phyloP scores from a whole-genome alignment of 2,888 invertebrate genomes.

The Dynastes hyllus region DNA sequence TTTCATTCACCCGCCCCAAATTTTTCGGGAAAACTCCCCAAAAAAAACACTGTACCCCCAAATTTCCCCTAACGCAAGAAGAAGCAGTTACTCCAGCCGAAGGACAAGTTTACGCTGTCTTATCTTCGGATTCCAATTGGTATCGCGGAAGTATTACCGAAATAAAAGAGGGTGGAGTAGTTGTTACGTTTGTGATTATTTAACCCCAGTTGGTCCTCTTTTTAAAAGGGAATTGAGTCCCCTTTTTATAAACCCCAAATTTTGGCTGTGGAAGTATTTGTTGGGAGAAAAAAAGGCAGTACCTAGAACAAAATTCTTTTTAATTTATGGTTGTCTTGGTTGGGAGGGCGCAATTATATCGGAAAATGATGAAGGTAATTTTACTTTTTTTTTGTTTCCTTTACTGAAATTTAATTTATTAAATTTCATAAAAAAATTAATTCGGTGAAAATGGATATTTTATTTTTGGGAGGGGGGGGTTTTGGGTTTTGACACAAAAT shows the following conservation, averaged over 20 bases:
- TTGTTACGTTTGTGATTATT: slow-evolving; percentile 81
- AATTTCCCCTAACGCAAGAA: slow-evolving; percentile 66
- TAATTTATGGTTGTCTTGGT: slow-evolving; percentile 73
- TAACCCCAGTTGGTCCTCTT: slow-evolving; percentile 76
- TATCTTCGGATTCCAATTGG: slow-evolving; percentile 68
- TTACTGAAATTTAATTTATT: too few species aligned
- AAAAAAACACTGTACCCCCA: too few species aligned
- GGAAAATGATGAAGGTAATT: slow-evolving; percentile 37
- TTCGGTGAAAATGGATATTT: too few species aligned
- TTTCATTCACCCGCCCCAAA: slow-evolving; percentile 77
- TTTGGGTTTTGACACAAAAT: too few species aligned
- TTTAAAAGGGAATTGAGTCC: slow-evolving; percentile 60
- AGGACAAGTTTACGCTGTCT: slow-evolving; percentile 76
- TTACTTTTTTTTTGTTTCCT: neutral
- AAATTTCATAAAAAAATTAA: too few species aligned
- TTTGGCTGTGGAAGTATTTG: slow-evolving; percentile 60
- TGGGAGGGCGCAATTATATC: slow-evolving; percentile 69
- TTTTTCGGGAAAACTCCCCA: too few species aligned
- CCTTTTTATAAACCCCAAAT: slow-evolving; percentile 63
- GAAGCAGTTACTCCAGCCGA: slow-evolving; percentile 70
- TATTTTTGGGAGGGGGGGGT: too few species aligned
- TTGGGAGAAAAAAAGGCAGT: slow-evolving; percentile 40
- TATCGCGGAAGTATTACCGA: slow-evolving; percentile 57
- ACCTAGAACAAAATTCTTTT: slow-evolving; percentile 68
- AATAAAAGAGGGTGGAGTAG: slow-evolving; percentile 70